phyloP scores from a whole-genome alignment of 2,888 invertebrate genomes.

The Monoplex corrugatus region DNA sequence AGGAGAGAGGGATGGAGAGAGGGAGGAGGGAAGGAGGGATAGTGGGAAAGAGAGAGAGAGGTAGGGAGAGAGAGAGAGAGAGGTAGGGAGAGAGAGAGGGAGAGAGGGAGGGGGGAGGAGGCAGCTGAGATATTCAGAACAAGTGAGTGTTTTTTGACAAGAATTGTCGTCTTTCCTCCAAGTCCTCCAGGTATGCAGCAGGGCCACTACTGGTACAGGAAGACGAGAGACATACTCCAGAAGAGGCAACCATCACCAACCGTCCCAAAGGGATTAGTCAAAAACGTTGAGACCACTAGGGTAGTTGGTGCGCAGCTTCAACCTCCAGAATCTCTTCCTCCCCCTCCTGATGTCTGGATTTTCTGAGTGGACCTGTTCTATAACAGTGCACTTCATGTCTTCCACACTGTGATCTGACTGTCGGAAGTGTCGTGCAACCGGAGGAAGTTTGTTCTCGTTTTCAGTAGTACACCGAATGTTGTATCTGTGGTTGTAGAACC shows the following conservation, averaged over 20 bases:
- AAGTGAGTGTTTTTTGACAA: neutral
- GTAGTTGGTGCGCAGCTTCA: neutral
- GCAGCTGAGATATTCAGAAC: too few species aligned
- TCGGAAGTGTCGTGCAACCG: constrained; percentile 12
- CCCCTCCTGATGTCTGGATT: neutral
- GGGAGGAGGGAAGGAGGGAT: too few species aligned
- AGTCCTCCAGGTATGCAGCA: neutral
- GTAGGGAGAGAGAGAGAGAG: neutral
- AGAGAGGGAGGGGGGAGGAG: too few species aligned
- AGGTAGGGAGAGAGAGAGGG: neutral
- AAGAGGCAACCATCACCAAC: constrained; percentile 7
- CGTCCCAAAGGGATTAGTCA: constrained; percentile 6
- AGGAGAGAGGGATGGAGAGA: too few species aligned
- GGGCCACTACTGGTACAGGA: neutral
- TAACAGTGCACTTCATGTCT: constrained; percentile 14
- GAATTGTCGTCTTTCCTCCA: neutral
- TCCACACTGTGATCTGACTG: neutral
- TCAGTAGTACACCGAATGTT: too few species aligned
- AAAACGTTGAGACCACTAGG: neutral
- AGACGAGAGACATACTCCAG: neutral
- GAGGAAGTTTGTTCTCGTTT: too few species aligned
- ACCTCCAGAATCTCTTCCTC: neutral
- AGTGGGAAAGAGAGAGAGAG: neutral
- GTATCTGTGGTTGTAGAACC: constrained; percentile 5
- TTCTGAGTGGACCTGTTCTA: constrained; percentile 6